These are phyloP conservation scores for Zaprionus gabonicus DNA, from an alignment of 1,140 invertebrate species.

Conservation along the genomic window DNA sequence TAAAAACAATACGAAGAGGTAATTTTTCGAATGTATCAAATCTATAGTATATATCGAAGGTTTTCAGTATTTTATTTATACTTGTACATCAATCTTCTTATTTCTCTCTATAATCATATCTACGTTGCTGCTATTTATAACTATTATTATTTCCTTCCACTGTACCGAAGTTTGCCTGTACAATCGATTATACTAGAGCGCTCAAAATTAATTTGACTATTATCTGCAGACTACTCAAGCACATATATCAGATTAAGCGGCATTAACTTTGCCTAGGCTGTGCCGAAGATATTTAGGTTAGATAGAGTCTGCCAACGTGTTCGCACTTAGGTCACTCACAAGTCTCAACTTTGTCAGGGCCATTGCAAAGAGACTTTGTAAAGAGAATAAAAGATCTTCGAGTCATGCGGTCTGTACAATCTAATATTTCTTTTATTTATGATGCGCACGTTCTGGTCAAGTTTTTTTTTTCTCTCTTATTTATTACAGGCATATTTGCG, in stretches of 20 bases:
- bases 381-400: slow-evolving; percentile 7
- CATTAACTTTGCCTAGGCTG: background rate
- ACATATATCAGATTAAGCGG: background rate
- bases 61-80: too few relatives aligned
- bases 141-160: background rate
- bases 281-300: slow-evolving; percentile 6
- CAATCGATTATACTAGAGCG: background rate
- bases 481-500: slow-evolving; percentile 39
- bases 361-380: slow-evolving; percentile 2
- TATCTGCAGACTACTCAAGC: background rate
- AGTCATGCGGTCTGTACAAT: slow-evolving; percentile 23
- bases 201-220: background rate
- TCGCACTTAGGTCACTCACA: slow-evolving; percentile 27
- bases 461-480: slow-evolving; percentile 22
- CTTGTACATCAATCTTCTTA: too few relatives aligned
- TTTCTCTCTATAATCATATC: too few relatives aligned
- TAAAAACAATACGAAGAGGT: too few relatives aligned
- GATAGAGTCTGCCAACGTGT: slow-evolving; percentile 1
- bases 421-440: slow-evolving; percentile 50
- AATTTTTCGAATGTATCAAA: too few relatives aligned
- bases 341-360: slow-evolving; percentile 22
- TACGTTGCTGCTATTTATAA: background rate
- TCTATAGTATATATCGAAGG: too few relatives aligned
- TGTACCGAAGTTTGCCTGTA: background rate
- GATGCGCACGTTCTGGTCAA: slow-evolving; percentile 24